Base-by-base conservation (phyloP, 2,797 vertebrate genomes). In the Brotula barbata region DNA sequence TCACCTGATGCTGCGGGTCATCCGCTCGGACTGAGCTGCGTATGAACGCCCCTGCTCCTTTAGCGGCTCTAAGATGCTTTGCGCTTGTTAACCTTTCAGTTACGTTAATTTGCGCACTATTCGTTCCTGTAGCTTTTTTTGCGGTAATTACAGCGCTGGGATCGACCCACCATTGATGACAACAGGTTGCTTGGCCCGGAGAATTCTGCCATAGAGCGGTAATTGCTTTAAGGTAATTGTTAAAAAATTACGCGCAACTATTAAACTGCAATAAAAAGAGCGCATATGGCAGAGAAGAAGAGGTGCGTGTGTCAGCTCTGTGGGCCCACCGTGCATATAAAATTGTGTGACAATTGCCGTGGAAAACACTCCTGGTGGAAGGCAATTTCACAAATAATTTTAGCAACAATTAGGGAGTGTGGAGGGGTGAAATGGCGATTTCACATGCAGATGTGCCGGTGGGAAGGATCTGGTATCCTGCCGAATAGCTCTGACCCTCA, bases 381-480 rank as follows among this genome's bases (percentile, higher is more conserved):
- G 91, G 92, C 94, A 94, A 95, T 95, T 95, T 95, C 94, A 95
- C 94, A 94, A 95, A 95, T 94, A 92, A 94, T 94, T 94, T 94
- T 93, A 91, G 90, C 88, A 93, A 95, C 94, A 95, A 95, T 95
- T 95, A 94, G 91, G 91, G 89, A 94, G 92, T 92, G 93, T 93
- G 94, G 89, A 90, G 85, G 94, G 93, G 93, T 95, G 94, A 95
- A 96, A 96, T 94, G 93, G 92, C 93, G 74, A 94, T 95, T 96
- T 94, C 92, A 94, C 94, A 93, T 93, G 90, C 86, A 84, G 91
- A 88, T 85, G 87, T 77, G 87, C 85, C 89, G 87, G 85, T 91
- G 90, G 90, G 87, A 86, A 89, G 87, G 90, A 93, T 90, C 91
- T 92, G 91, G 80, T 82, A 85, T 79, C 81, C 84, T 83, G 82